phyloP scores from a whole-genome alignment of 1,140 invertebrate species.

The Procambarus virginalis region DNA sequence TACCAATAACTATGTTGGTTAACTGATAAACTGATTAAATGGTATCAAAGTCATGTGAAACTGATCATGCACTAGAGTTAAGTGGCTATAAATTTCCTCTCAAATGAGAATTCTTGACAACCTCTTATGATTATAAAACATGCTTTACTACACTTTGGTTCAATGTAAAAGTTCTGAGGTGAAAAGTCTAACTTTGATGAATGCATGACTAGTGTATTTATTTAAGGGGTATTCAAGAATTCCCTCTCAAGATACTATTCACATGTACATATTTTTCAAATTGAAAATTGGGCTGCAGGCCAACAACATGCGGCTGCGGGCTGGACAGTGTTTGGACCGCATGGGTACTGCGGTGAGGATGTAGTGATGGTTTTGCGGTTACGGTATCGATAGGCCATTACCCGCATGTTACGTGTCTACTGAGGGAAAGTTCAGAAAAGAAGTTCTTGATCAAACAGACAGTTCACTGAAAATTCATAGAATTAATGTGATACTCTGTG shows the following conservation, averaged over 20 bases:
- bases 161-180: conserved; percentile 1
- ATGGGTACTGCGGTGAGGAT: conserved; percentile 17
- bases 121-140: conserved; percentile 23
- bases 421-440: conserved; percentile 25
- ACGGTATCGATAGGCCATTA: conserved; percentile 14
- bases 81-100: conserved; percentile 34
- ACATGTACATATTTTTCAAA: conserved; percentile 46
- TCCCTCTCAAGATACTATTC: conserved; percentile 46
- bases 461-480: background rate
- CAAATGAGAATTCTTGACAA: conserved; percentile 50
- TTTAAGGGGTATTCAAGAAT: conserved; percentile 48
- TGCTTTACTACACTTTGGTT: conserved; percentile 23
- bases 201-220: conserved; percentile 19
- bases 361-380: conserved; percentile 27
- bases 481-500: background rate
- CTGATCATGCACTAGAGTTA: conserved; percentile 56
- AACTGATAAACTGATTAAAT: conserved; percentile 44
- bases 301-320: conserved; percentile 33
- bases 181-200: conserved; percentile 31
- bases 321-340: conserved; percentile 56
- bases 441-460: background rate
- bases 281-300: conserved; percentile 46
- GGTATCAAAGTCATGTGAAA: conserved; percentile 60
- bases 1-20: conserved; percentile 50
- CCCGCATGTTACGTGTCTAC: conserved; percentile 19